Conservation (phyloP, 2,113 vertebrate species). For the Apteryx owenii region DNA sequence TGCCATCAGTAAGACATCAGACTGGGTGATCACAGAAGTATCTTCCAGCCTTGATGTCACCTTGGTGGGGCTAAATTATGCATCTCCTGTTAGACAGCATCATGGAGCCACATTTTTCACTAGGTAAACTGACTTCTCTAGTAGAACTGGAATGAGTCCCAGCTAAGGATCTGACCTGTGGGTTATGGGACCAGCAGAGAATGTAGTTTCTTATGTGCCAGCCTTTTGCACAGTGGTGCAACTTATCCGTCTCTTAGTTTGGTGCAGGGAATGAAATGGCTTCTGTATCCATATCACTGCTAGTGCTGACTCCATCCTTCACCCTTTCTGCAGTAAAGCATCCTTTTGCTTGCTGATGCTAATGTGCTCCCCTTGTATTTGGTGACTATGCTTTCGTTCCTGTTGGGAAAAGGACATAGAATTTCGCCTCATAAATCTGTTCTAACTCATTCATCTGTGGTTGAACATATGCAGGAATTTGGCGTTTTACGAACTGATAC, state of each 20-base stretch:
- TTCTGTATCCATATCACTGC: too few species aligned
- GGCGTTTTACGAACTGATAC: too few species aligned
- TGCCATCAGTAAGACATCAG: not conserved
- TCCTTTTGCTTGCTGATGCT: too few species aligned
- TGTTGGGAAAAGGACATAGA: not conserved
- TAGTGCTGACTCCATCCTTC: too few species aligned
- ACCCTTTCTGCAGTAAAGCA: too few species aligned
- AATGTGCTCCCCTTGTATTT: too few species aligned
- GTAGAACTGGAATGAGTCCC: not conserved
- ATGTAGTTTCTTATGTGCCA: fast-evolving
- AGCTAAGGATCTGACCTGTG: not conserved
- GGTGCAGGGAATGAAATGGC: not conserved
- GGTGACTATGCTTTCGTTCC: too few species aligned
- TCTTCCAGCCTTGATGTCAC: not conserved
- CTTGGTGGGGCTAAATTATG: not conserved
- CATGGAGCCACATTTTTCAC: not conserved
- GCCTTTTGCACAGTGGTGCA: not conserved
- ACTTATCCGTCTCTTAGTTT: not conserved
- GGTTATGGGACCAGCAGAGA: not conserved
- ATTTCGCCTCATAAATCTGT: not conserved
- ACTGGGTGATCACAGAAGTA: not conserved
- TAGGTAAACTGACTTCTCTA: not conserved
- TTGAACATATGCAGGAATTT: not conserved
- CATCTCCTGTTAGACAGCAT: not conserved
- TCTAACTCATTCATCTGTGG: not conserved